These are phyloP conservation scores for Pinctada fucata DNA, from an alignment of 2,888 invertebrate species.

Conservation along the genomic window DNA sequence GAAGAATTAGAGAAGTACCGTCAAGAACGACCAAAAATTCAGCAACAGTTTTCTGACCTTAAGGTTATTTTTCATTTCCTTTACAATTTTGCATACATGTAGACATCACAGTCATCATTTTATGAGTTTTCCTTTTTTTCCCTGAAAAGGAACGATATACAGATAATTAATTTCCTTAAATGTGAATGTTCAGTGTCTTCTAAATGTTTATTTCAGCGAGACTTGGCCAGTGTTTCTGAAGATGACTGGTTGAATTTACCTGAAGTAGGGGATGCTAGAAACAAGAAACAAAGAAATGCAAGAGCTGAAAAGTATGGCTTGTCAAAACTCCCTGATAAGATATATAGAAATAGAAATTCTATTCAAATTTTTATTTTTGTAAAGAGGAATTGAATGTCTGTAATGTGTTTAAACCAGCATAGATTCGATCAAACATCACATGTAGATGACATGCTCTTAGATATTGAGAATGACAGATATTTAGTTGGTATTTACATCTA, in stretches of 20 bases:
- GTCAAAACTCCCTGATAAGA: neutral
- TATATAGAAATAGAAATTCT: neutral
- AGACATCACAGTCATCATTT: neutral
- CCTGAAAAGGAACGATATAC: too few relatives aligned
- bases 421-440: too few relatives aligned
- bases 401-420: too few relatives aligned
- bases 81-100: too few relatives aligned
- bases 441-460: too few relatives aligned
- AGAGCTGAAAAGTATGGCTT: constrained; percentile 87
- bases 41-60: constrained; percentile 98
- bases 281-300: constrained; percentile 96
- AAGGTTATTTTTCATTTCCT: too few relatives aligned
- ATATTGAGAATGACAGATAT: too few relatives aligned
- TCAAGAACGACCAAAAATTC: constrained; percentile 98
- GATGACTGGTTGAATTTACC: constrained; percentile 98
- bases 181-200: too few relatives aligned
- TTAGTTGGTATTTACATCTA: too few relatives aligned
- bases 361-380: neutral
- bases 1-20: constrained; percentile 95
- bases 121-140: constrained; percentile 8
- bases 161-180: too few relatives aligned
- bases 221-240: constrained; percentile 83
- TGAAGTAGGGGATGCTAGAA: constrained; percentile 99
- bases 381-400: too few relatives aligned
- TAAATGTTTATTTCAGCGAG: constrained; percentile 75